Percentiles rank a stretch among this genome's conserved stretches.
Evolutionary conservation across 2,888 invertebrate genomes (phyloP).

Genomic region (Pheosia tremula): DNA sequence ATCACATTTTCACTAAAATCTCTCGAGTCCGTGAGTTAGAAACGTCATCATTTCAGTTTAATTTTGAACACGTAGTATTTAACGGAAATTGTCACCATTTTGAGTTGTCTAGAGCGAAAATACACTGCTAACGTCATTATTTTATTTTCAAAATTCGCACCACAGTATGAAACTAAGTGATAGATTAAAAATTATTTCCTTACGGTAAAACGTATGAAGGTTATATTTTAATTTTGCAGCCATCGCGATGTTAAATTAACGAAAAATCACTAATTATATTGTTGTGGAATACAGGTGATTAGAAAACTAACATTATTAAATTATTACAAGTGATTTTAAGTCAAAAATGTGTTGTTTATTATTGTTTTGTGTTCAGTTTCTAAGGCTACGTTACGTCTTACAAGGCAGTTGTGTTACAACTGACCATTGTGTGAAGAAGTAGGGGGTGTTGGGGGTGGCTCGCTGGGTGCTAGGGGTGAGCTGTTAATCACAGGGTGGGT

Average conservation of each 20-base stretch:
- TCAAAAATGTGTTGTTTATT: constrained; percentile 68
- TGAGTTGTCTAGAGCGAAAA: constrained; percentile 79
- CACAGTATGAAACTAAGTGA: constrained; percentile 32
- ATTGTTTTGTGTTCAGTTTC: constrained; percentile 79
- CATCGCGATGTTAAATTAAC: constrained; percentile 51
- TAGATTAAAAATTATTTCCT: constrained; percentile 49
- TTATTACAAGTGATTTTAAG: constrained; percentile 22
- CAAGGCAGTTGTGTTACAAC: constrained; percentile 72
- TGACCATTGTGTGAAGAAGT: constrained; percentile 78
- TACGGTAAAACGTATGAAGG: constrained; percentile 54
- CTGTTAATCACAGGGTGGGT: constrained; percentile 73
- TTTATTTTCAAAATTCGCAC: constrained; percentile 48
- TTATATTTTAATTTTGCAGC: constrained; percentile 53
- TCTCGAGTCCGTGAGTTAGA: constrained; percentile 35
- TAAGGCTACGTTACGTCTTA: constrained; percentile 76
- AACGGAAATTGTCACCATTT: constrained; percentile 65
- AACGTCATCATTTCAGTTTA: constrained; percentile 78
- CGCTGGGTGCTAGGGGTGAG: constrained; percentile 47
- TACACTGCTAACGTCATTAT: constrained; percentile 63
- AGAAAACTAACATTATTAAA: neutral
- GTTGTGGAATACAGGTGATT: neutral
- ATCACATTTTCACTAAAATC: constrained; percentile 62
- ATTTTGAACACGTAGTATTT: constrained; percentile 78
- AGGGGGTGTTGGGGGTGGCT: constrained; percentile 52
- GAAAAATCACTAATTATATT: constrained; percentile 21